phyloP scores from a whole-genome alignment of 2,888 invertebrate species.

The Nezara viridula region DNA sequence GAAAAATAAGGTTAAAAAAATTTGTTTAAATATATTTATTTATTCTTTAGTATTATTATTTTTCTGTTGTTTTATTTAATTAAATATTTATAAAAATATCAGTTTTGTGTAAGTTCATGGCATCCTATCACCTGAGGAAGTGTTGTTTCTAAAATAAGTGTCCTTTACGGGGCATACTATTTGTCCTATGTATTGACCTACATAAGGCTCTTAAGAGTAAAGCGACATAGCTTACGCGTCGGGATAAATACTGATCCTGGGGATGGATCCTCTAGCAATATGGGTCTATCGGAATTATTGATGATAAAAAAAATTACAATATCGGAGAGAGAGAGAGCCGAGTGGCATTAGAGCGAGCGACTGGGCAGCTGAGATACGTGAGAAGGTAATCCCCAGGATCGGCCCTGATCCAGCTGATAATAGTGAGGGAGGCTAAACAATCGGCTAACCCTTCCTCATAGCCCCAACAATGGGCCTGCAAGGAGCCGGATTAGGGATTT shows the following conservation, averaged over 20 bases:
- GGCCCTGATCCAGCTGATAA: slow-evolving; percentile 1
- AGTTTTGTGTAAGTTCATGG: no score
- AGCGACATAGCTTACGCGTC: neutral
- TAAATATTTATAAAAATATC: no score
- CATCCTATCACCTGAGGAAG: no score
- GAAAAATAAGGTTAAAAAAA: no score
- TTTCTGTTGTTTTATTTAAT: no score
- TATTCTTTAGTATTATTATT: no score
- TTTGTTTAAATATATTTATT: no score
- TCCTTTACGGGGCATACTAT: no score
- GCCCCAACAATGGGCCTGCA: neutral
- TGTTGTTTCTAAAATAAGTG: no score
- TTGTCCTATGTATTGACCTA: no score
- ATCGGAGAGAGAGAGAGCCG: neutral
- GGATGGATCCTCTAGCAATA: neutral
- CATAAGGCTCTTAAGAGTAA: no score
- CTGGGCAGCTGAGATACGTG: neutral
- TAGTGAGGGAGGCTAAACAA: slow-evolving; percentile 9
- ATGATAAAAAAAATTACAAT: slow-evolving; percentile 30
- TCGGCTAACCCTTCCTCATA: slow-evolving; percentile 33
- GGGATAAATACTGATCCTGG: neutral
- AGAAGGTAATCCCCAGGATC: neutral
- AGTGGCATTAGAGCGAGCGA: neutral
- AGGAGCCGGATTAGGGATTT: slow-evolving; percentile 43
- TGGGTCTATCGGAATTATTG: neutral